Evolutionary conservation across 2,797 vertebrate genomes (phyloP), one percentile per base, ranked within the genome.

Genomic region (Eulemur mongoz): DNA sequence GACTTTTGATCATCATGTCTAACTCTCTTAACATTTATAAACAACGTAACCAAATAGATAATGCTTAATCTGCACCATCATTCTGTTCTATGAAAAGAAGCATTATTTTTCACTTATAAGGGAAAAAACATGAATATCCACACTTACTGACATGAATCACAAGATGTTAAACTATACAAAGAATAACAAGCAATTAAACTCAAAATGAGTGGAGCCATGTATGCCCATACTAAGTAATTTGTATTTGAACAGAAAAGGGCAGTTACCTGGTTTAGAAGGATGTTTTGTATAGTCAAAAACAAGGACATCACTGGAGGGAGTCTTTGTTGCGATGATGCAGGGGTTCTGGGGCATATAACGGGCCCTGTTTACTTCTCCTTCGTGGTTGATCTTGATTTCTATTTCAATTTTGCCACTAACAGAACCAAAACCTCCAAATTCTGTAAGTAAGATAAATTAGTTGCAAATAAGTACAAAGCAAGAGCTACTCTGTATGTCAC

Each of bases 291-390:
- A 99, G 97, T 99, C 99, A 98, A 99, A 99, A 91, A 99, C 99
- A 92, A 99, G 99, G 89, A 99, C 99, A 11, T 99, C 99, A 4
- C 99, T 99, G 97, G 99, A 99, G 30, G 99, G 99, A 43, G 99
- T 99, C 98, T 99, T 99, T 23, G 99, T 99, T 86, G 99, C 99
- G 25, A 99, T 99, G 98, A 99, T 99, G 92, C 99, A 99, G 5
- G 99, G 99, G 97, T 99, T 99, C 98, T 99, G 99, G 7, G 99
- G 99, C 99, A 99, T 99, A 98, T 99, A 99, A 38, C 99, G 99
- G 0, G 99, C 99, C 97, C 99, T 98, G 98, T 99, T 99, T 96
- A 99, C 99, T 98, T 99, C 99, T 90, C 99, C 99, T 98, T 99
- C 99, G 0, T 99, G 99, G 98, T 99, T 99, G 87, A 99, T 99